phyloP scores from a whole-genome alignment of 2,797 vertebrate species.

The Danio albolineatus region DNA sequence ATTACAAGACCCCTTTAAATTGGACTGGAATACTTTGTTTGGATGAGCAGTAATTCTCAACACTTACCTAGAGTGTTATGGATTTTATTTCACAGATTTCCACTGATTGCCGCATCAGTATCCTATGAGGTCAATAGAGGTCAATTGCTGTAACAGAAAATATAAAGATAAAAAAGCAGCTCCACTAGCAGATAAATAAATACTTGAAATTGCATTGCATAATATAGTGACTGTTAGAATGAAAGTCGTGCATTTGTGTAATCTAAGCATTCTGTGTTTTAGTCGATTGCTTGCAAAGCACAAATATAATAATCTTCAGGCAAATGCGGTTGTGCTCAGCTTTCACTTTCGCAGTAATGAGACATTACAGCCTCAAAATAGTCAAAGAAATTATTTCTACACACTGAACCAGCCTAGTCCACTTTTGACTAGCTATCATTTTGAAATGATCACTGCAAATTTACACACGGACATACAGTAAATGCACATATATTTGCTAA shows the following conservation, averaged over 20 bases:
- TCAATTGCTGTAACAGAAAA: background rate
- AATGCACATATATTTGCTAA: conserved; percentile 8
- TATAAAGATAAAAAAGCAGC: background rate
- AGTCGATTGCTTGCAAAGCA: background rate
- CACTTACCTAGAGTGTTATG: background rate
- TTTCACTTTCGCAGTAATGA: conserved; percentile 2
- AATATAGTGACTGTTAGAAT: background rate
- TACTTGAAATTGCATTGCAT: background rate
- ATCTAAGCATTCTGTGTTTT: background rate
- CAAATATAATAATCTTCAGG: background rate
- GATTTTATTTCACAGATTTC: background rate
- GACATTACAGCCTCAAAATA: background rate
- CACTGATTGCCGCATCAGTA: background rate
- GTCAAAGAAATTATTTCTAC: background rate
- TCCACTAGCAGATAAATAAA: background rate
- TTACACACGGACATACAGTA: conserved; percentile 13
- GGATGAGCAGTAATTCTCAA: background rate
- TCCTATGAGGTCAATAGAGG: background rate
- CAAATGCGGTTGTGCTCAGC: background rate
- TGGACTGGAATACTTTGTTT: background rate
- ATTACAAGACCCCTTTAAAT: no score
- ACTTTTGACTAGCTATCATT: conserved; percentile 13
- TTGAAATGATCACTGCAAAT: conserved; percentile 9
- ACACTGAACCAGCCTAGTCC: background rate
- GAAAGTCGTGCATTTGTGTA: background rate